phyloP scores from a whole-genome alignment of 2,797 vertebrate genomes.

The Euphonia xanthogaster region DNA sequence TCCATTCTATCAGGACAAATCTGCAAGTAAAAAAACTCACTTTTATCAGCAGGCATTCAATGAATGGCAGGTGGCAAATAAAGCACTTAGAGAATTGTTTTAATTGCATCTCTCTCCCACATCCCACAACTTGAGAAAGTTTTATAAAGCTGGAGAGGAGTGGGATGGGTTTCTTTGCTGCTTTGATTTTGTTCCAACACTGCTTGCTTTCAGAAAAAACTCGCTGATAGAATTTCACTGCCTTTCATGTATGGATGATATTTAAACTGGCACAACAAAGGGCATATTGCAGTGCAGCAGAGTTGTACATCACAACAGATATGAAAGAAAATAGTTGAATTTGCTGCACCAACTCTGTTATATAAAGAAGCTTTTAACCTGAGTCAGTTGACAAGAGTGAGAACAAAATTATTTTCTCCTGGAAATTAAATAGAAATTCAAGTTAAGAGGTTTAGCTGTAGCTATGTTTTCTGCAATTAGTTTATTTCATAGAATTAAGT shows the following conservation, averaged over 20 bases:
- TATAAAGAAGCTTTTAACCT: neutral
- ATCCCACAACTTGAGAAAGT: conserved; percentile 58
- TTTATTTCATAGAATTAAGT: neutral
- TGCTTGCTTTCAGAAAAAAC: neutral
- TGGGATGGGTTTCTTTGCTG: neutral
- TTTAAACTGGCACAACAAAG: neutral
- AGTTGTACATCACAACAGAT: neutral
- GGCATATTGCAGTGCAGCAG: neutral
- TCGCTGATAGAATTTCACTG: neutral
- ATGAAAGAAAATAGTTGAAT: neutral
- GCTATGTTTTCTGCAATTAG: neutral
- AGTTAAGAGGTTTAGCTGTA: neutral
- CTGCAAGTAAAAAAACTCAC: conserved; percentile 75
- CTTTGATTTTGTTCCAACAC: neutral
- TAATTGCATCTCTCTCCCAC: conserved; percentile 72
- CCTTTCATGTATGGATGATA: neutral
- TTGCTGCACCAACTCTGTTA: neutral
- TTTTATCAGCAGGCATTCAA: conserved; percentile 76
- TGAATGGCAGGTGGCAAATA: conserved; percentile 76
- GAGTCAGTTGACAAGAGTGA: neutral
- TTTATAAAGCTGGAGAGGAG: conserved; percentile 36
- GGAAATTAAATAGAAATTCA: neutral
- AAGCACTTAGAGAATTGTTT: conserved; percentile 72
- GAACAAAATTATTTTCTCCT: neutral
- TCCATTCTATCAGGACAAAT: conserved; percentile 75